A percentile compares a stretch with the other conserved stretches of the same genome.
These are phyloP conservation scores for Lichenostomus cassidix DNA, from an alignment of 2,113 vertebrate genomes.

Conservation along the genomic window DNA sequence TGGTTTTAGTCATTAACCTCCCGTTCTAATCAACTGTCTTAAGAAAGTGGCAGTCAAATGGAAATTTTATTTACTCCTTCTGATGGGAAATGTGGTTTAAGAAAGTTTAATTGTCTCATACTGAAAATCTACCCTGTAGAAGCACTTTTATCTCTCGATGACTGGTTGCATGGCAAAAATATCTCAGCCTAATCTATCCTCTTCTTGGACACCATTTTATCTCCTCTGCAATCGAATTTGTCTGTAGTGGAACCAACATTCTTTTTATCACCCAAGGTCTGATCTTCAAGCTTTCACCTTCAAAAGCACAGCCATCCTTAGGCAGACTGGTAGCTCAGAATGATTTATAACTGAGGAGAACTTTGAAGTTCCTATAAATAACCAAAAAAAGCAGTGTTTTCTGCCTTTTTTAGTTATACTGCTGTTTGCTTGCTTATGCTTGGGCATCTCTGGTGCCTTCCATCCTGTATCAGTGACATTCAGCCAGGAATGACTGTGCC, in stretches of 20 bases:
- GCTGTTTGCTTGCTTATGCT: not conserved
- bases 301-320: constrained; percentile 51
- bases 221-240: constrained; percentile 5
- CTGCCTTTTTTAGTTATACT: not conserved
- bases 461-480: not conserved
- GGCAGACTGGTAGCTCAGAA: constrained; percentile 19
- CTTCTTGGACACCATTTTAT: constrained; percentile 40
- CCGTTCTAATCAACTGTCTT: not conserved
- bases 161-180: not conserved
- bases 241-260: constrained; percentile 37
- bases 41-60: not conserved
- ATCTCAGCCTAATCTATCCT: constrained; percentile 5
- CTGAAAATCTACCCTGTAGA: not conserved
- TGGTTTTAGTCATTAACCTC: not conserved
- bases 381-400: not conserved
- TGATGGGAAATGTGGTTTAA: not conserved
- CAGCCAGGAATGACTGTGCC: not conserved
- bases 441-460: not conserved
- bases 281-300: constrained; percentile 58
- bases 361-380: constrained; percentile 59
- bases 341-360: constrained; percentile 46
- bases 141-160: constrained; percentile 12
- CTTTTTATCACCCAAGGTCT: constrained; percentile 56
- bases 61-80: not conserved
- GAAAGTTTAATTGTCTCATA: not conserved